Evolutionary conservation across 2,797 vertebrate genomes (phyloP), one percentile per base, ranked within the genome.

Genomic region (Alosa sapidissima): DNA sequence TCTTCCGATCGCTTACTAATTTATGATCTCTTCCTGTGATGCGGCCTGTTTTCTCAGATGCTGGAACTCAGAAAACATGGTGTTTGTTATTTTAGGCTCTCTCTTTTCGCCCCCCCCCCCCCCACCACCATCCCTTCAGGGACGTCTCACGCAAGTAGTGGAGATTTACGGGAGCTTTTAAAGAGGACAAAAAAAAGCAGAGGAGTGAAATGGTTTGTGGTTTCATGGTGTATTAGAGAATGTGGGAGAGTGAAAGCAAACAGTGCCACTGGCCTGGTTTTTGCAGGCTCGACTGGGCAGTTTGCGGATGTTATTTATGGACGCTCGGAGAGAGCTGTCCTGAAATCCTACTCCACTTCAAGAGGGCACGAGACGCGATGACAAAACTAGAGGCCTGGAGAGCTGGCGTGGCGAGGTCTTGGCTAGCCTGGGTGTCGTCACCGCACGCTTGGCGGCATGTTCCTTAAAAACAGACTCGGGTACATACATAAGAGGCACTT

Each of bases 1-100:
- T 78, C 36, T 47, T 78, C 14, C 19, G 19, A 24, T 14, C 10
- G 10, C 45, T 83, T 14, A 45, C 58, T 85, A 48, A 84, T 86
- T 86, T 85, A 88, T 85, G 62, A 85, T 81, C 16, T 82, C 6
- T 82, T 75, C 55, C 68, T 84, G 81, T 81, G 82, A 82, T 83
- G 28, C 36, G 41, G 75, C 82, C 68, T 82, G 16, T 83, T 49
- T 82, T 75, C 51, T 45, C 49, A 58, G 21, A 72, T 62, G 81
- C 45, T 48, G 21, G 54, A 78, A 78, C 16, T 78, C 16, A 45
- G 45, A 78, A 78, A 84, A 84, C 68, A 36, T 48, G 65, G 33
- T 24, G 41, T 82, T 81, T 85, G 62, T 84, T 81, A 83, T 84
- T 78, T 86, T 52, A 83, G 60, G 81, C 62, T 48, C 41, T 1